Percentiles rank a stretch among this genome's conserved stretches.
phyloP scores from a whole-genome alignment of 2,797 vertebrate genomes.

The Enteromius treurensis region DNA sequence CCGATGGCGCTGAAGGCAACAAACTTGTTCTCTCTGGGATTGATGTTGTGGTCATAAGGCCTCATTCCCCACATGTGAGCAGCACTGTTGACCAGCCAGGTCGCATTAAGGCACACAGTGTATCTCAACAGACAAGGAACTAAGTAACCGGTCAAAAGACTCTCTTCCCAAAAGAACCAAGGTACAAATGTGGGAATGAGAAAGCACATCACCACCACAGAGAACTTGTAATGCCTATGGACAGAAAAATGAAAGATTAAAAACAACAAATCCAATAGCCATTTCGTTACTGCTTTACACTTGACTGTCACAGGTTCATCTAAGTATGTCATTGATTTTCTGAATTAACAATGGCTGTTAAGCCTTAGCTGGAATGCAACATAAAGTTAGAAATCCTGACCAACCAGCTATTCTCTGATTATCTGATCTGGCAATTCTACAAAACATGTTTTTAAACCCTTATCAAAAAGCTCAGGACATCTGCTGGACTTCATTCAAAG shows the following conservation, averaged over 20 bases:
- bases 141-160: conserved; percentile 79
- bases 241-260: conserved; percentile 10
- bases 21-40: conserved; percentile 88
- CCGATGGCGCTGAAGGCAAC: conserved; percentile 89
- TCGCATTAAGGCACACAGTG: conserved; percentile 82
- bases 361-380: background rate
- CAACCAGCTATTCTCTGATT: conserved; percentile 21
- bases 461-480: conserved; percentile 49
- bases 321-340: background rate
- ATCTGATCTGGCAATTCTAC: conserved; percentile 34
- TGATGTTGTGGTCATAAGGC: conserved; percentile 88
- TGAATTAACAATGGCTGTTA: conserved; percentile 1
- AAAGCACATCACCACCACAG: conserved; percentile 88
- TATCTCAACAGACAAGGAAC: conserved; percentile 87
- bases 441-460: conserved; percentile 47
- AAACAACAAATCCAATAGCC: background rate
- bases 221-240: conserved; percentile 86
- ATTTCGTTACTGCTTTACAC: background rate
- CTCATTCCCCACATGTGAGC: conserved; percentile 94
- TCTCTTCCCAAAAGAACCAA: conserved; percentile 91
- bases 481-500: conserved; percentile 58
- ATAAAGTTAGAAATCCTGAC: background rate
- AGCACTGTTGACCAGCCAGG: conserved; percentile 96
- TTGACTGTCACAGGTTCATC: background rate
- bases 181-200: conserved; percentile 84